A percentile compares a stretch with the other conserved stretches of the same genome.
These are phyloP conservation scores for Buteo buteo DNA, from an alignment of 2,113 vertebrate species.

Conservation along the genomic window DNA sequence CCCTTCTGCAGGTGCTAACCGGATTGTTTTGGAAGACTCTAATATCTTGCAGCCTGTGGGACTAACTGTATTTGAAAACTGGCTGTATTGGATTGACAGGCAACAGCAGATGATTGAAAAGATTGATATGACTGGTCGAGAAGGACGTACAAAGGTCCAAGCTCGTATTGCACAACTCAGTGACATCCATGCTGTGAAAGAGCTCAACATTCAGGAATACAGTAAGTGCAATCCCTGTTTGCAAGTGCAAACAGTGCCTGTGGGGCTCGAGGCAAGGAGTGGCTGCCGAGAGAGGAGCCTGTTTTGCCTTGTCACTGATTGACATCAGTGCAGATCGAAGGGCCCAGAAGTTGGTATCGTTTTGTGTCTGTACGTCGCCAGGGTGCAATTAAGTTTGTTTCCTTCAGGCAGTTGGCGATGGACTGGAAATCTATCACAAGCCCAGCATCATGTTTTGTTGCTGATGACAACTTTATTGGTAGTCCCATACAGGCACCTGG, in stretches of 20 bases:
- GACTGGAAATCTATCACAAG: neutral
- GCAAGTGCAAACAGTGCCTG: neutral
- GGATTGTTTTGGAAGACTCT: slow-evolving; percentile 92
- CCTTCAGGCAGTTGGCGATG: neutral
- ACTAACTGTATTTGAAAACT: slow-evolving; percentile 90
- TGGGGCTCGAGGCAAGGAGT: neutral
- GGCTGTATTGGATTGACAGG: slow-evolving; percentile 97
- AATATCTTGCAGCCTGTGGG: slow-evolving; percentile 97
- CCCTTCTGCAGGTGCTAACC: slow-evolving; percentile 84
- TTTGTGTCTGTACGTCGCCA: neutral
- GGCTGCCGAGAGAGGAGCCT: neutral
- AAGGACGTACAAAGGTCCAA: slow-evolving; percentile 95
- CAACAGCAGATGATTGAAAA: slow-evolving; percentile 99
- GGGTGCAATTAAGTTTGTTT: neutral
- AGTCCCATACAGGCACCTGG: neutral
- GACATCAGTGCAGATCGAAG: neutral
- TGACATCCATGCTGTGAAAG: slow-evolving; percentile 94
- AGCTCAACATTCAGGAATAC: slow-evolving; percentile 90
- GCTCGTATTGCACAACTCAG: slow-evolving; percentile 91
- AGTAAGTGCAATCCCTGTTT: slow-evolving; percentile 74
- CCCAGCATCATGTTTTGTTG: neutral
- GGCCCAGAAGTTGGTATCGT: neutral
- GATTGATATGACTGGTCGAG: slow-evolving; percentile 89
- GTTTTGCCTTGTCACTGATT: neutral
- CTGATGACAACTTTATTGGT: neutral